phyloP scores from a whole-genome alignment of 2,797 vertebrate species.

The Bradypus variegatus region DNA sequence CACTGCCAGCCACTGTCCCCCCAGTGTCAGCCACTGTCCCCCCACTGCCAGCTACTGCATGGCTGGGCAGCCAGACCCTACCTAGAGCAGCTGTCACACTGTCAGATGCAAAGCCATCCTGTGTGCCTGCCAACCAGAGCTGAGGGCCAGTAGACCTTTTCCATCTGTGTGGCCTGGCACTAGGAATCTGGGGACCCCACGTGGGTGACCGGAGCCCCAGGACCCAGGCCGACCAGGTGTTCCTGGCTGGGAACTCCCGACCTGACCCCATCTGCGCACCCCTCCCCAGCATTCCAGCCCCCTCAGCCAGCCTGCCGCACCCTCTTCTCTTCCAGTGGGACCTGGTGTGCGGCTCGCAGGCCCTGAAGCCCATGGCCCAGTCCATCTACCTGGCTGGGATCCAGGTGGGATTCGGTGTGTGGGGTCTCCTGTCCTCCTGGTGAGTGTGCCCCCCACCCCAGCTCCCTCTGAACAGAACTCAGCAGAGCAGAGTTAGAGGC shows the following conservation, averaged over 20 bases:
- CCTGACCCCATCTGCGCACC: background rate
- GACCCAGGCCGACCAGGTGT: too few relatives aligned
- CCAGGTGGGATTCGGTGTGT: conserved; percentile 75
- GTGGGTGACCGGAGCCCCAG: too few relatives aligned
- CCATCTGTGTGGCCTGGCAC: background rate
- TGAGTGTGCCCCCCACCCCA: background rate
- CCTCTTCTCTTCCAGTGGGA: conserved; percentile 76
- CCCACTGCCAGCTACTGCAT: too few relatives aligned
- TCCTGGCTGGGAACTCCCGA: too few relatives aligned
- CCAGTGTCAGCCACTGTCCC: background rate
- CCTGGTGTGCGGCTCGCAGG: conserved; percentile 77
- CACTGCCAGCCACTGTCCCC: too few relatives aligned
- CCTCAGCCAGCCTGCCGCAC: background rate
- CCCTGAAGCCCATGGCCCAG: conserved; percentile 79
- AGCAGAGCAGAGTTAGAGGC: background rate
- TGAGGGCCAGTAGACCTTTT: background rate
- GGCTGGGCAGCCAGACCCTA: too few relatives aligned
- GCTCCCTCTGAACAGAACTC: background rate
- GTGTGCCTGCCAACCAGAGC: too few relatives aligned
- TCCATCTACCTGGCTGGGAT: conserved; percentile 82
- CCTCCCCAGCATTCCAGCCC: background rate
- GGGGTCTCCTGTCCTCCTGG: conserved; percentile 27
- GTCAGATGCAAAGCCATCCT: too few relatives aligned
- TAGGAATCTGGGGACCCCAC: too few relatives aligned
- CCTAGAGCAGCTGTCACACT: too few relatives aligned